A percentile compares a stretch with the other conserved stretches of the same genome.
phyloP scores from a whole-genome alignment of 2,888 invertebrate genomes.

The Eudemis profundana region DNA sequence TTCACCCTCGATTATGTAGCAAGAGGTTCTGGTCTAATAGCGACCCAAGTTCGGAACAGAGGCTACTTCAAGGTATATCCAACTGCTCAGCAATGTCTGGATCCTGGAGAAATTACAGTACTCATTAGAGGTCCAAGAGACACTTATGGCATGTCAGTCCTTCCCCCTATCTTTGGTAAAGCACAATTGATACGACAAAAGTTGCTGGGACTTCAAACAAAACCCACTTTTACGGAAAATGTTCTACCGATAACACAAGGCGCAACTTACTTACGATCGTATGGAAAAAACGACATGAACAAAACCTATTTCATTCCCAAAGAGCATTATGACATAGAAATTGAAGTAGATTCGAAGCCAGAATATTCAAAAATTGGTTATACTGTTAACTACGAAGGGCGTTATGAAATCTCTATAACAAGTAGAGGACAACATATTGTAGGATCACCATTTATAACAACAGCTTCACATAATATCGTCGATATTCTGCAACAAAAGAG shows the following conservation, averaged over 20 bases:
- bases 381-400: conserved; percentile 79
- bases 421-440: conserved; percentile 83
- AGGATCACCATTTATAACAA: conserved; percentile 86
- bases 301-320: conserved; percentile 80
- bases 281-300: conserved; percentile 77
- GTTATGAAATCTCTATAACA: conserved; percentile 84
- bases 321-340: conserved; percentile 80
- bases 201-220: conserved; percentile 71
- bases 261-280: conserved; percentile 73
- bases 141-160: conserved; percentile 74
- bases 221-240: conserved; percentile 70
- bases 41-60: conserved; percentile 84
- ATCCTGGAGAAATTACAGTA: conserved; percentile 79
- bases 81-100: conserved; percentile 77
- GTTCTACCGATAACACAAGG: conserved; percentile 77
- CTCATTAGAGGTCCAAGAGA: conserved; percentile 79
- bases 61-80: conserved; percentile 86
- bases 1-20: conserved; percentile 84
- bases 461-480: conserved; percentile 73
- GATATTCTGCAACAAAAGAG: conserved; percentile 69
- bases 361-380: conserved; percentile 84
- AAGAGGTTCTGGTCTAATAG: conserved; percentile 86
- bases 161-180: conserved; percentile 78
- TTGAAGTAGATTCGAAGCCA: conserved; percentile 73
- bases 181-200: conserved; percentile 79